A percentile compares a stretch with the other conserved stretches of the same genome.
Conservation (phyloP, 2,797 vertebrate genomes). For the Bradypodion pumilum region DNA sequence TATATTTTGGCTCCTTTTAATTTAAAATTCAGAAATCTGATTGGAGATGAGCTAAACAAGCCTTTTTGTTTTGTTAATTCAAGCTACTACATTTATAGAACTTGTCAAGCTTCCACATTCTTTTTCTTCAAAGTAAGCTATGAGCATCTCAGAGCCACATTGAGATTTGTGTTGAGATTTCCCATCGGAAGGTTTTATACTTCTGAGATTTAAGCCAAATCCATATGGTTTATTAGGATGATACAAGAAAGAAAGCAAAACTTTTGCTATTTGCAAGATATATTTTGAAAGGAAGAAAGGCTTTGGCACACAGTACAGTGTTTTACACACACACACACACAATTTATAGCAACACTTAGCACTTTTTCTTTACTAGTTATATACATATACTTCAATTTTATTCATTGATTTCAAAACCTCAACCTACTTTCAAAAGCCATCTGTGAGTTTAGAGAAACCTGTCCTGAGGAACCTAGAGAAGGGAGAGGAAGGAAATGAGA, state of each 20-base stretch:
- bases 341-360: background rate
- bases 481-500: no score
- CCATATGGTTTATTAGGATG: slow-evolving; percentile 40
- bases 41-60: slow-evolving; percentile 39
- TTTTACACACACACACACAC: background rate
- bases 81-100: slow-evolving; percentile 37
- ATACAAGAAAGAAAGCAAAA: slow-evolving; percentile 7
- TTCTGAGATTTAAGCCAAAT: slow-evolving; percentile 29
- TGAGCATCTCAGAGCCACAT: slow-evolving; percentile 5
- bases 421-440: no score
- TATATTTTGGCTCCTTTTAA: slow-evolving; percentile 54
- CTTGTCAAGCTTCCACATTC: background rate
- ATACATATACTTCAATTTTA: background rate
- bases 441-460: no score
- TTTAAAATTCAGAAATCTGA: slow-evolving; percentile 52
- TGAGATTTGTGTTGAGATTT: background rate
- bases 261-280: slow-evolving; percentile 10
- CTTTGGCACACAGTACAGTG: background rate
- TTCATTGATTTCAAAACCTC: background rate
- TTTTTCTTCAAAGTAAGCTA: slow-evolving; percentile 20
- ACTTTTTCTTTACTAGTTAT: background rate
- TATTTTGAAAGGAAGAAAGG: background rate
- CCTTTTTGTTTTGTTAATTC: slow-evolving; percentile 42
- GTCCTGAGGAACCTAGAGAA: no score
- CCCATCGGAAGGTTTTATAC: slow-evolving; percentile 14